Conservation (phyloP, 2,797 vertebrate species). For the Rhinichthys osculus region DNA sequence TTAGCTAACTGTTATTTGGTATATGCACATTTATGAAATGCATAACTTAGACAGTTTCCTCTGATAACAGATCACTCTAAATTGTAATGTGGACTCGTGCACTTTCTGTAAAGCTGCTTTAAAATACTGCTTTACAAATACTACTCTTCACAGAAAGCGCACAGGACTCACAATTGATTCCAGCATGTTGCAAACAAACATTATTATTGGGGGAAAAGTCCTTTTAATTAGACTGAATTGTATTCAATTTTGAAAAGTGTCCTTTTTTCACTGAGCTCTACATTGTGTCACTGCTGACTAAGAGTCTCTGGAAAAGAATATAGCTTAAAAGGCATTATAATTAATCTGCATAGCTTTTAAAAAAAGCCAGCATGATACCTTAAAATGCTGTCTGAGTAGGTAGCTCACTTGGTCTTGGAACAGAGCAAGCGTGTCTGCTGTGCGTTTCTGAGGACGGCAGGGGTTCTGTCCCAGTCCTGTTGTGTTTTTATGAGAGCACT, state of each 20-base stretch:
- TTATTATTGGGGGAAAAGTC: background rate
- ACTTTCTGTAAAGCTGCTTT: too few species aligned
- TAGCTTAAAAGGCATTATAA: background rate
- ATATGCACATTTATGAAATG: too few species aligned
- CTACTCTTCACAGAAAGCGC: background rate
- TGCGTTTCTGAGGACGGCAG: background rate
- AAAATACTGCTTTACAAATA: background rate
- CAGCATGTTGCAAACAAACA: background rate
- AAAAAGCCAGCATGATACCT: constrained; percentile 15
- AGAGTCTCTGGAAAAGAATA: background rate
- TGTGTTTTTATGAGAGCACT: constrained; percentile 45
- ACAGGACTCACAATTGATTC: constrained; percentile 1
- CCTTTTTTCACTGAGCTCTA: background rate
- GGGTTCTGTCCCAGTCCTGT: background rate
- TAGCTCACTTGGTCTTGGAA: background rate
- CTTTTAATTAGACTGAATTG: too few species aligned
- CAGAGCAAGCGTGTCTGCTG: constrained; percentile 11
- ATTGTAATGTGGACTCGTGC: too few species aligned
- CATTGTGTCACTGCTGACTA: constrained; percentile 10
- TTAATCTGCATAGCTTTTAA: background rate
- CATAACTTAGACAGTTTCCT: too few species aligned
- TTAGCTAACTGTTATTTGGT: too few species aligned
- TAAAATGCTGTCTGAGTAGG: constrained; percentile 13
- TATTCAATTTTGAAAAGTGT: too few species aligned
- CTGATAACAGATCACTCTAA: too few species aligned